These are phyloP conservation scores for Habrosyne pyritoides DNA, from an alignment of 2,888 invertebrate species.

Conservation along the genomic window DNA sequence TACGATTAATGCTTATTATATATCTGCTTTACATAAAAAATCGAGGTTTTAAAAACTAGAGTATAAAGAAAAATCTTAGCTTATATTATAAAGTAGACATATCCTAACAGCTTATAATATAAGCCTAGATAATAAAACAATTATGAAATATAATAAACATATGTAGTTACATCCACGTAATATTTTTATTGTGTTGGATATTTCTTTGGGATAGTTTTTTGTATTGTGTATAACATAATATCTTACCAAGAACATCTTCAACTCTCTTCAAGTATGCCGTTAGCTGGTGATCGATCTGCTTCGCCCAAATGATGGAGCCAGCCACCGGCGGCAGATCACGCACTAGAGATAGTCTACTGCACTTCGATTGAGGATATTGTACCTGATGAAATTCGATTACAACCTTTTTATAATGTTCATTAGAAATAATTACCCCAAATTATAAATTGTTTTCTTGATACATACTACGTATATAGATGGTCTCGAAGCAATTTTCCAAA, in stretches of 20 bases:
- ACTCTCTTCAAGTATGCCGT: slow-evolving; percentile 98
- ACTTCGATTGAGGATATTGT: slow-evolving; percentile 97
- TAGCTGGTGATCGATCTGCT: slow-evolving; percentile 98
- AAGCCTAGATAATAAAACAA: too few species aligned
- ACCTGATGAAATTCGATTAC: slow-evolving; percentile 79
- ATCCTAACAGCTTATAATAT: too few species aligned
- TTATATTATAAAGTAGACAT: too few species aligned
- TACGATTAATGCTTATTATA: not conserved
- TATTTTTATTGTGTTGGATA: too few species aligned
- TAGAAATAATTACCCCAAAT: too few species aligned
- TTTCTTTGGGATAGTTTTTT: too few species aligned
- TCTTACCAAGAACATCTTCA: slow-evolving; percentile 96
- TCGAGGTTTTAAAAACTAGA: too few species aligned
- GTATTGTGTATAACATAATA: not conserved
- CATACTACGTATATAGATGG: too few species aligned
- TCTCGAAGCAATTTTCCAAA: too few species aligned
- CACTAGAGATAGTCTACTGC: slow-evolving; percentile 94
- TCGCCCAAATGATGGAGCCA: slow-evolving; percentile 99
- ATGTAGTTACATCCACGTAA: not conserved
- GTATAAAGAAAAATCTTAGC: too few species aligned
- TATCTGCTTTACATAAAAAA: too few species aligned
- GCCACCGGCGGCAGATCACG: slow-evolving; percentile 98
- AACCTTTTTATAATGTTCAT: not conserved
- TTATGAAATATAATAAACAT: not conserved
- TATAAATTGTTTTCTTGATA: too few species aligned